A percentile compares a stretch with the other conserved stretches of the same genome.
phyloP scores from a whole-genome alignment of 2,888 invertebrate genomes.

The Volucella bombylans region DNA sequence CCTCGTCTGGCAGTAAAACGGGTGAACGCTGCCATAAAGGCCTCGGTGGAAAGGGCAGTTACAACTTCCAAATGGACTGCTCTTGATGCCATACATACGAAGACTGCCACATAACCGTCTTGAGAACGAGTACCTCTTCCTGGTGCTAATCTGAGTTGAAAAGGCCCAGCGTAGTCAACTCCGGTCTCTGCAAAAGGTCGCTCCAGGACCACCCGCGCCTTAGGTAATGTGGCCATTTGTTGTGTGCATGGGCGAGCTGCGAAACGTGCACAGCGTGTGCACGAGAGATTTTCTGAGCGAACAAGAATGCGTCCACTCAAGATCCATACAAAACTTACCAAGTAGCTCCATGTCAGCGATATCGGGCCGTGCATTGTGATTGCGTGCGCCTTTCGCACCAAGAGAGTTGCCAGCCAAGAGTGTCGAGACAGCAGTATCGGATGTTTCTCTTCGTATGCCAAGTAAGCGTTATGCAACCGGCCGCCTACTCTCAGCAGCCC shows the following conservation, averaged over 20 bases:
- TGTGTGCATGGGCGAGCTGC: not conserved
- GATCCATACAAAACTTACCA: conserved; percentile 17
- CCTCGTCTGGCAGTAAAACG: conserved; percentile 1
- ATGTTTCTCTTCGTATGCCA: conserved; percentile 15
- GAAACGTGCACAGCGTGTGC: not conserved
- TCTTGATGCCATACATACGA: conserved; percentile 6
- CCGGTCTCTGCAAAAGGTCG: not conserved
- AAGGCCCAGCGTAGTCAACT: conserved; percentile 7
- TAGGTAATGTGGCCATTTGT: no score
- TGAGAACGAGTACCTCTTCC: no score
- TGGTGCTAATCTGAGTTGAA: not conserved
- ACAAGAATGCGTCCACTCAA: not conserved
- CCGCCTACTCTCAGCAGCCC: conserved; percentile 2
- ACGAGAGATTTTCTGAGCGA: not conserved
- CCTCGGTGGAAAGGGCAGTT: not conserved
- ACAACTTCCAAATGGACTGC: not conserved
- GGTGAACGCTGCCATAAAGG: conserved; percentile 6
- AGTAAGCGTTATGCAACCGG: conserved; percentile 6
- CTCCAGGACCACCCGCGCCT: no score
- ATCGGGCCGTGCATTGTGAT: not conserved
- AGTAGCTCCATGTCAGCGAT: conserved; percentile 9
- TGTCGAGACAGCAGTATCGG: conserved; percentile 18
- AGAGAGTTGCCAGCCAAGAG: conserved; percentile 23
- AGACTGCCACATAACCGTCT: conserved; percentile 4
- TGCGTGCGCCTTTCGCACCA: conserved; percentile 15